phyloP scores from a whole-genome alignment of 2,888 invertebrate species.

The Heliconius ismenius region DNA sequence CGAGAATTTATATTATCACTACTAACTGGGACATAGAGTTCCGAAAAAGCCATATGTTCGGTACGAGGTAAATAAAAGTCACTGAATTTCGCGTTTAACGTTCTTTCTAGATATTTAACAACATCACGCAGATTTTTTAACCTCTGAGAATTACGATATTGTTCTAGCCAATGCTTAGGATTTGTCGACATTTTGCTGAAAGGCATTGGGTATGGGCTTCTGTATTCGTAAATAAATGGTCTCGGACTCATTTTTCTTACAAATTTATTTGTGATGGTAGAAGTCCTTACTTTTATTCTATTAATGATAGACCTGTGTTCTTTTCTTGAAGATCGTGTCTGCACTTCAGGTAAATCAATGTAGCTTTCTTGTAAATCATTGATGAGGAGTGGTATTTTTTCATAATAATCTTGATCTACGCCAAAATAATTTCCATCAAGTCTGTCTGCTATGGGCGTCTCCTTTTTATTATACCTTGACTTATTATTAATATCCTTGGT shows the following conservation, averaged over 20 bases:
- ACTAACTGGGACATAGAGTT: conserved; percentile 61
- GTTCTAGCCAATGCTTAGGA: conserved; percentile 72
- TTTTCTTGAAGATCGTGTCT: conserved; percentile 38
- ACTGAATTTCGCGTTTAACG: conserved; percentile 73
- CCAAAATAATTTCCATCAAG: conserved; percentile 71
- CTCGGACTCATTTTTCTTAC: conserved; percentile 74
- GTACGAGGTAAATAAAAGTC: conserved; percentile 62
- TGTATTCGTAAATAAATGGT: conserved; percentile 76
- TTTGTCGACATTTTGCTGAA: conserved; percentile 63
- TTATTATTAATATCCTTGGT: conserved; percentile 42
- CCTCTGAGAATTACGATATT: conserved; percentile 72
- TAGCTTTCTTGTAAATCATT: conserved; percentile 74
- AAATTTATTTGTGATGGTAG: conserved; percentile 49
- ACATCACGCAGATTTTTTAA: conserved; percentile 73
- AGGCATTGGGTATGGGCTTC: conserved; percentile 68
- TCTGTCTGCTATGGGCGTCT: conserved; percentile 69
- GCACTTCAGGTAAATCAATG: conserved; percentile 58
- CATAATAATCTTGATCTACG: conserved; percentile 75
- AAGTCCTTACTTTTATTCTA: conserved; percentile 47
- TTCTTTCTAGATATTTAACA: conserved; percentile 73
- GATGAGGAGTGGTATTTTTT: conserved; percentile 75
- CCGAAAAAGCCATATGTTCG: conserved; percentile 70
- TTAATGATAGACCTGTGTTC: conserved; percentile 41
- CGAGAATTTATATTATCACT: conserved; percentile 51
- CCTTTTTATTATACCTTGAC: conserved; percentile 49